phyloP scores from a whole-genome alignment of 2,888 invertebrate genomes.

The Mesorhabditis belari region DNA sequence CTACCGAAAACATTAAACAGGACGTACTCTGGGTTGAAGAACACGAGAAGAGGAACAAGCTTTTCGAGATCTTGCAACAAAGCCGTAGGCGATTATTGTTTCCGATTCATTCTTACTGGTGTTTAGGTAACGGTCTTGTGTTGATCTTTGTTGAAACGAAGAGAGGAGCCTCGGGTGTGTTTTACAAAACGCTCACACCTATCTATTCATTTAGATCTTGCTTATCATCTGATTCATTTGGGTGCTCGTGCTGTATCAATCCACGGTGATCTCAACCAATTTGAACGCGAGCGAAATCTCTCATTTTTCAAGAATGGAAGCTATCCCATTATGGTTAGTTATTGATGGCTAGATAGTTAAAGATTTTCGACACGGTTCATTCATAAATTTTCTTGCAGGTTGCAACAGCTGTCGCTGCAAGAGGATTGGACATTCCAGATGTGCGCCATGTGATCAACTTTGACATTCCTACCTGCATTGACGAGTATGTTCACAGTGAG shows the following conservation, averaged over 20 bases:
- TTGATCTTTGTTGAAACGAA: conserved; percentile 98
- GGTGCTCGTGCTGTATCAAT: conserved; percentile 76
- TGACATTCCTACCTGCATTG: conserved; percentile 31
- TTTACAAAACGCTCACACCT: conserved; percentile 77
- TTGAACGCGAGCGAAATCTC: conserved; percentile 63
- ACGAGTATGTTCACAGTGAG: conserved; percentile 40
- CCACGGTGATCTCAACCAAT: conserved; percentile 91
- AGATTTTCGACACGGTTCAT: neutral
- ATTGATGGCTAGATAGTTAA: neutral
- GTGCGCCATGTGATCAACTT: conserved; percentile 69
- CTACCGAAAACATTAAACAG: conserved; percentile 98
- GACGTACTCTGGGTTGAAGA: conserved; percentile 91
- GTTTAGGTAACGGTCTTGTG: conserved; percentile 63
- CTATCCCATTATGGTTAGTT: conserved; percentile 31
- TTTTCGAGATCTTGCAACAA: conserved; percentile 79
- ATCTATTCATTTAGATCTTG: conserved; percentile 56
- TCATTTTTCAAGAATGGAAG: conserved; percentile 61
- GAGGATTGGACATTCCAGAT: conserved; percentile 36
- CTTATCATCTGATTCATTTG: neutral
- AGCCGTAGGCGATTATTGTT: neutral
- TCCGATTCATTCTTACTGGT: neutral
- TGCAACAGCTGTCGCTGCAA: conserved; percentile 19
- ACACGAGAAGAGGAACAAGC: conserved; percentile 86
- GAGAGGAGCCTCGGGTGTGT: conserved; percentile 91
- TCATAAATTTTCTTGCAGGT: neutral